Evolutionary conservation across 2,888 invertebrate species (phyloP).

Genomic region (Thymelicus sylvestris): DNA sequence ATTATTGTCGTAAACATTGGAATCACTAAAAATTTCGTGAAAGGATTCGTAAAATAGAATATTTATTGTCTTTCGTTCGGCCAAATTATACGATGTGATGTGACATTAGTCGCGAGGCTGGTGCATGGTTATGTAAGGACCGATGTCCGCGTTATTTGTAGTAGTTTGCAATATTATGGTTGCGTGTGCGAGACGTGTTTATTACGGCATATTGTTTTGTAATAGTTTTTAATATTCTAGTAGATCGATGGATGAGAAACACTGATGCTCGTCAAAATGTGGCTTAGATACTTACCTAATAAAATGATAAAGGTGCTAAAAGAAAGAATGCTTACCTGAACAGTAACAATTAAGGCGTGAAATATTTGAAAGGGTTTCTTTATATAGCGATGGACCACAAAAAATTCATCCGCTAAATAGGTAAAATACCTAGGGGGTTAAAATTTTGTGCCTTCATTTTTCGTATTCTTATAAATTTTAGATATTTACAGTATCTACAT

Average conservation of each 20-base stretch:
- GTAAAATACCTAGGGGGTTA: no score
- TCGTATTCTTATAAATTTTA: no score
- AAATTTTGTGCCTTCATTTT: no score
- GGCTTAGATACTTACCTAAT: no score
- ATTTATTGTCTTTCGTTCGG: constrained; percentile 14
- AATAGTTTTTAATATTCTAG: background rate
- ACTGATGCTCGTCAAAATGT: no score
- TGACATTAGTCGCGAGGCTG: constrained; percentile 11
- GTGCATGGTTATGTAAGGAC: constrained; percentile 13
- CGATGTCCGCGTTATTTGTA: constrained; percentile 6
- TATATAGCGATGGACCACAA: no score
- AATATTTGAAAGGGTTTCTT: no score
- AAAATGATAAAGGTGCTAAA: no score
- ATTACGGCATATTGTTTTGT: background rate
- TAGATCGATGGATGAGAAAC: background rate
- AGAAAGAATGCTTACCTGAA: no score
- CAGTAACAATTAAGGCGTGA: no score
- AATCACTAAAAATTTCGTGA: constrained; percentile 41
- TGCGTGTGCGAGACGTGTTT: background rate
- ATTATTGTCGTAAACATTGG: constrained; percentile 21
- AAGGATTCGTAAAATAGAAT: constrained; percentile 41
- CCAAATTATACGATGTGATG: background rate
- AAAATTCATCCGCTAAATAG: no score
- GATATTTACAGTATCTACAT: no score
- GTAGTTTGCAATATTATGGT: constrained; percentile 19